Evolutionary conservation across 2,888 invertebrate genomes (phyloP).

Genomic region (Coelinius sp.): DNA sequence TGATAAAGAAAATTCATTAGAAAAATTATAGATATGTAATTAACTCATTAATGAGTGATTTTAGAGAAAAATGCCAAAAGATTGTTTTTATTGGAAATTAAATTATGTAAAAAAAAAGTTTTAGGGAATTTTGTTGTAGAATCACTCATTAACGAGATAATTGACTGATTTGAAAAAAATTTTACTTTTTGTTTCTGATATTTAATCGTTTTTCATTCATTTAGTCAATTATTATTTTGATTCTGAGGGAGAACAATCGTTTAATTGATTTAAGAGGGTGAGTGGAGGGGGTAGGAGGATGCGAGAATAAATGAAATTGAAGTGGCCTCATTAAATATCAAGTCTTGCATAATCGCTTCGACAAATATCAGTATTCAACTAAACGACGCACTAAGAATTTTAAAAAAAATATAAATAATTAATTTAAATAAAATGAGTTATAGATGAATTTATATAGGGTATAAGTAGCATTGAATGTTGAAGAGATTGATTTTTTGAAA

Average conservation of each 20-base stretch:
- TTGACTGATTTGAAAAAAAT: background rate
- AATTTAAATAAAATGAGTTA: constrained; percentile 20
- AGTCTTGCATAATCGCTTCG: constrained; percentile 46
- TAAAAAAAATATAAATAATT: background rate
- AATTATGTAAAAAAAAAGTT: background rate
- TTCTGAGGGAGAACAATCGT: constrained; percentile 19
- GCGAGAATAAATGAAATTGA: background rate
- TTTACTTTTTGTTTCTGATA: background rate
- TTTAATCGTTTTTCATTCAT: background rate
- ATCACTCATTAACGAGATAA: background rate
- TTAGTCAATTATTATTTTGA: constrained; percentile 1
- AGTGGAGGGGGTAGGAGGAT: background rate
- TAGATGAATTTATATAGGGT: constrained; percentile 34
- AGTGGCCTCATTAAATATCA: constrained; percentile 42
- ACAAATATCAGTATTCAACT: constrained; percentile 50
- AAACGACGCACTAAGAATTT: constrained; percentile 42
- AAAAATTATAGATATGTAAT: too few relatives aligned
- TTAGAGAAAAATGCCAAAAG: too few relatives aligned
- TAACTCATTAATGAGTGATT: too few relatives aligned
- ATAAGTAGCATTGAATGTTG: constrained; percentile 31
- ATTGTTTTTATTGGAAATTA: too few relatives aligned
- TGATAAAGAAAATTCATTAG: too few relatives aligned
- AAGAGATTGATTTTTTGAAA: constrained; percentile 36
- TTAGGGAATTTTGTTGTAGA: background rate
- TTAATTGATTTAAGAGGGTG: background rate